Base-by-base conservation (phyloP, 2,797 vertebrate species). In the Dermochelys coriacea region DNA sequence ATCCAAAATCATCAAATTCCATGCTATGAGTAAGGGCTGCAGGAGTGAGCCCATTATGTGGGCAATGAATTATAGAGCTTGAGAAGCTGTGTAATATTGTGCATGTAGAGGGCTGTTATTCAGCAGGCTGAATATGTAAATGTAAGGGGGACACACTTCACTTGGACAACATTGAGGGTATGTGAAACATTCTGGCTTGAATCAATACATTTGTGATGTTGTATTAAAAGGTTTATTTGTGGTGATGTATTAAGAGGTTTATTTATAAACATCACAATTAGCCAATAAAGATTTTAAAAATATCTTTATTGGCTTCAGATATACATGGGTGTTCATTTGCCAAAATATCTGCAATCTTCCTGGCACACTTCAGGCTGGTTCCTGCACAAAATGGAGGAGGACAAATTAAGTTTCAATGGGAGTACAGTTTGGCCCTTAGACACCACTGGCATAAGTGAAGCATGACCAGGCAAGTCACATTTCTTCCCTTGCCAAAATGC, bases 61-160 rank as follows among this genome's bases (percentile, higher is more conserved):
- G 21, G 10, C 10, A 21, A 5, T 18, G 7, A 4, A 14, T 29
- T 18, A 51, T 64, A 54, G 52, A 25, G 12, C 47, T 4, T 7
- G 50, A 77, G 27, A 61, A 91, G 71, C 14, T 3, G 50, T 14
- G 52, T 4, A 50, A 47, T 9, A 0, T 0, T 41, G 3, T 51
- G 19, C 50, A 10, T 4, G n/a, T 8, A 34, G 27, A 27, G 68
- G 31, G 16, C 3, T 15, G 1, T 29, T 8, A 61, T n/a, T 75
- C 79, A 78, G 12, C 0, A 23, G 19, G 34, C 34, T n/a, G 15
- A 14, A 45, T 8, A 1, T 47, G 45, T 81, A 92, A 94, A 51
- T 12, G 2, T 3, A 49, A 89, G 64, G n/a, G 19, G 10, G 3
- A 68, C 12, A 23, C 9, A 1, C 4, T 6, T 57, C 45, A 9